Percentiles rank a stretch among this genome's conserved stretches.
Conservation (phyloP, 2,888 invertebrate species). For the Aphodius granarius region DNA sequence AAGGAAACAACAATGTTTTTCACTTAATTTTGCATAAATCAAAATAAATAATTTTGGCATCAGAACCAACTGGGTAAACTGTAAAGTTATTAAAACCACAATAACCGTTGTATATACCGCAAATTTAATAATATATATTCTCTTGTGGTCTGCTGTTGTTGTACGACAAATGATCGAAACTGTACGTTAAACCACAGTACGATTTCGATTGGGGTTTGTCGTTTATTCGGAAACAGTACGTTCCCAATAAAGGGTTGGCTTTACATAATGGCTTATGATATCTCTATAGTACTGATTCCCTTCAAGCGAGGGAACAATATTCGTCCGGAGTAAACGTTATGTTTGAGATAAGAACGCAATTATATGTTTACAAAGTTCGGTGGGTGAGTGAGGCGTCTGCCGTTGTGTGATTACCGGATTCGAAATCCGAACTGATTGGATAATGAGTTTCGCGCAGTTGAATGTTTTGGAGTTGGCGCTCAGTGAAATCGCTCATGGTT, state of each 20-base stretch:
- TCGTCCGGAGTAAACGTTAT: neutral
- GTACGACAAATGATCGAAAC: neutral
- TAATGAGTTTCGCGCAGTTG: constrained; percentile 26
- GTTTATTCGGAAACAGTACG: neutral
- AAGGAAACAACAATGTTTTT: too few species aligned
- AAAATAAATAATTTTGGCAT: too few species aligned
- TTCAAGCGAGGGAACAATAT: neutral
- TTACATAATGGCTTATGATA: neutral
- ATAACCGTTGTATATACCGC: too few species aligned
- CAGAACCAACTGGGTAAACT: too few species aligned
- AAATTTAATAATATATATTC: neutral
- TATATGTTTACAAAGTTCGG: constrained; percentile 27
- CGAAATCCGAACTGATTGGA: constrained; percentile 26
- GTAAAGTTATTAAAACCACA: too few species aligned
- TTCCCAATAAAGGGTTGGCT: neutral
- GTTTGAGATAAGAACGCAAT: constrained; percentile 24
- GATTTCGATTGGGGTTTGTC: neutral
- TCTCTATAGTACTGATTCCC: neutral
- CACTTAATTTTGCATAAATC: too few species aligned
- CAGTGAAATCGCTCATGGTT: neutral
- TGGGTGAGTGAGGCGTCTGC: neutral
- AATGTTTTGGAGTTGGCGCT: constrained; percentile 4
- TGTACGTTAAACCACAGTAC: neutral
- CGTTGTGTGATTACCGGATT: constrained; percentile 24
- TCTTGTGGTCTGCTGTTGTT: neutral